Evolutionary conservation across 2,113 vertebrate genomes (phyloP), one percentile per base, ranked within the genome.

Genomic region (Pollimyrus isidori): DNA sequence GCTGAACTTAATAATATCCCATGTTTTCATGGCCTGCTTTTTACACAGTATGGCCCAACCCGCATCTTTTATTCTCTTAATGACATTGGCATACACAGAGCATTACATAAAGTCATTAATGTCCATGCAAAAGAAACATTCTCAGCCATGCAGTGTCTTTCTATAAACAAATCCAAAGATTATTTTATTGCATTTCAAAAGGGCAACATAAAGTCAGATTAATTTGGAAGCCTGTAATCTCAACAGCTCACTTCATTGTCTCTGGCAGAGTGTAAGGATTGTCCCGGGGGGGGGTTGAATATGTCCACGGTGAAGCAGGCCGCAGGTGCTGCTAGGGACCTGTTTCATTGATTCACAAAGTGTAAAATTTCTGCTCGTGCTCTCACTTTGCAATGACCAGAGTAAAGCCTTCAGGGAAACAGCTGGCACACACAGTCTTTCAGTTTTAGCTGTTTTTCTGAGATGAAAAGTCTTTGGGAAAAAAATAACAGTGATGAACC

Each of bases 101-200:
- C 3, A 17, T 19, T 42, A 80, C 73, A 80, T 2, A 80, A 39
- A 35, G 35, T 15, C 73, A 80, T 80, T 42, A 80, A 80, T 42
- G 73, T 42, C 35, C 30, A 80, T 42, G 15, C 2, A 39, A 42
- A 80, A 39, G 15, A 80, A 35, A 48, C 23, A n/a, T 46, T 84
- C 45, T 48, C 45, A 48, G 39, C 23, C 42, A 46, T 84, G 39
- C 21, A 23, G 19, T 23, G 21, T 84, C 19, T 46, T 42, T 84
- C 45, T 48, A 42, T 84, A 49, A 84, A 84, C 42, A 84, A 45
- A 84, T 48, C 17, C 19, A 7, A 42, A 82, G 39, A 42, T 26
- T 86, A 26, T 53, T 87, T 53, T 17, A 87, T 39, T 49, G 80
- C 30, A 62, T 83, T 89, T 89, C 49, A 26, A 35, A 58, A 89